Conservation (phyloP, 2,888 invertebrate species). For the Microplitis manilae region DNA sequence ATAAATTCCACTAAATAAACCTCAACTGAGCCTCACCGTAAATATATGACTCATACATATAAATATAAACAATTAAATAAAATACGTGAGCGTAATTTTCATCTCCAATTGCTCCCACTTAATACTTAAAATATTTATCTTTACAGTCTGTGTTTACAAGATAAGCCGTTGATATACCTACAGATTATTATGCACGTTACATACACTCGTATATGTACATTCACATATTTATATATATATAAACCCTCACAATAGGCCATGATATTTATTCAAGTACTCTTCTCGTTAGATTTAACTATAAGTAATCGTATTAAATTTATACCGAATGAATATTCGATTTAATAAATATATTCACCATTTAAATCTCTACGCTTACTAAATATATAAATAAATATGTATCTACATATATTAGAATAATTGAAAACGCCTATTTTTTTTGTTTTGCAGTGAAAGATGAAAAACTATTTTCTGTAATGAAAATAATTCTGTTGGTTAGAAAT, state of each 20-base stretch:
- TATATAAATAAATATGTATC: too few relatives aligned
- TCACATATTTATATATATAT: constrained; percentile 20
- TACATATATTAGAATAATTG: too few relatives aligned
- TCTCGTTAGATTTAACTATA: constrained; percentile 42
- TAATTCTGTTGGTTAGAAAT: too few relatives aligned
- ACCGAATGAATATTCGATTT: constrained; percentile 12
- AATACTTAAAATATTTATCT: constrained; percentile 41
- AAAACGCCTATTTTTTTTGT: too few relatives aligned
- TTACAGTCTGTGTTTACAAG: constrained; percentile 39
- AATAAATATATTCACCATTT: neutral
- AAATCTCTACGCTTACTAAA: neutral
- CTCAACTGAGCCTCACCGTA: too few relatives aligned
- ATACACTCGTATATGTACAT: neutral
- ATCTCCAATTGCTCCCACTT: constrained; percentile 27
- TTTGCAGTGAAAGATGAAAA: too few relatives aligned
- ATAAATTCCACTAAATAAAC: neutral
- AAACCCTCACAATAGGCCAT: constrained; percentile 32
- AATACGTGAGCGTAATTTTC: neutral
- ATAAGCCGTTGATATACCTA: constrained; percentile 36
- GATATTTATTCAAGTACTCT: constrained; percentile 42
- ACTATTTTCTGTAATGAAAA: too few relatives aligned
- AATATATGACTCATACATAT: constrained; percentile 3
- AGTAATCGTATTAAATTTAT: constrained; percentile 38
- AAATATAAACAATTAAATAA: constrained; percentile 17
- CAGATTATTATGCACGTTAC: constrained; percentile 19